A percentile compares a stretch with the other conserved stretches of the same genome.
phyloP scores from a whole-genome alignment of 1,140 invertebrate species.

The Heliconius himera region DNA sequence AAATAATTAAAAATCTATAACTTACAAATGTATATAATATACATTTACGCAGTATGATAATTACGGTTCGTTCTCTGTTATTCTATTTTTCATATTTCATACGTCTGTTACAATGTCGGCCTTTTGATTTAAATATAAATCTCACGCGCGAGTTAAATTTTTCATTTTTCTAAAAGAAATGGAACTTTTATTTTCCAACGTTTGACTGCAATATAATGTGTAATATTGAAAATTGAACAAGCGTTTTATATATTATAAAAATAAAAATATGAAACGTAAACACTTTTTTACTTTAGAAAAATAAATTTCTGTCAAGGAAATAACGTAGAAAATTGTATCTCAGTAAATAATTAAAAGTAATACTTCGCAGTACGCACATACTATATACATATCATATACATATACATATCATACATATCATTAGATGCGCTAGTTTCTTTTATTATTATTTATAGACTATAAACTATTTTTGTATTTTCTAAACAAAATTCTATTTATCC shows the following conservation, averaged over 20 bases:
- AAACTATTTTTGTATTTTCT: neutral
- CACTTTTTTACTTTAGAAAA: neutral
- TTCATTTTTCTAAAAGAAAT: slow-evolving; percentile 3
- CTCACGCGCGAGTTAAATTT: neutral
- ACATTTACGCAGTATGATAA: neutral
- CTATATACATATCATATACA: too few relatives aligned
- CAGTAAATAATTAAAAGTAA: too few relatives aligned
- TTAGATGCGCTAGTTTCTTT: neutral
- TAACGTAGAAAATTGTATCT: too few relatives aligned
- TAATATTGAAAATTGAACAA: neutral
- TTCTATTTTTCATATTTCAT: neutral
- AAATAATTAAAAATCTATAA: neutral
- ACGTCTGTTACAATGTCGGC: slow-evolving; percentile 3
- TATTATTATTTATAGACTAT: neutral
- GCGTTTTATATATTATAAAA: neutral
- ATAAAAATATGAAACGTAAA: neutral
- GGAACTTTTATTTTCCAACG: neutral
- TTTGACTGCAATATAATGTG: neutral
- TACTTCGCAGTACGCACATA: too few relatives aligned
- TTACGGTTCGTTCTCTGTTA: neutral
- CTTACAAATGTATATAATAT: neutral
- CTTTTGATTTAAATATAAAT: slow-evolving; percentile 10
- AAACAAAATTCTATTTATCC: neutral
- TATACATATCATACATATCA: too few relatives aligned
- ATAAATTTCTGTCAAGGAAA: too few relatives aligned